Percentiles rank a stretch among this genome's conserved stretches.
Evolutionary conservation across 2,113 vertebrate genomes (phyloP).

Genomic region (Haplochromis burtoni): DNA sequence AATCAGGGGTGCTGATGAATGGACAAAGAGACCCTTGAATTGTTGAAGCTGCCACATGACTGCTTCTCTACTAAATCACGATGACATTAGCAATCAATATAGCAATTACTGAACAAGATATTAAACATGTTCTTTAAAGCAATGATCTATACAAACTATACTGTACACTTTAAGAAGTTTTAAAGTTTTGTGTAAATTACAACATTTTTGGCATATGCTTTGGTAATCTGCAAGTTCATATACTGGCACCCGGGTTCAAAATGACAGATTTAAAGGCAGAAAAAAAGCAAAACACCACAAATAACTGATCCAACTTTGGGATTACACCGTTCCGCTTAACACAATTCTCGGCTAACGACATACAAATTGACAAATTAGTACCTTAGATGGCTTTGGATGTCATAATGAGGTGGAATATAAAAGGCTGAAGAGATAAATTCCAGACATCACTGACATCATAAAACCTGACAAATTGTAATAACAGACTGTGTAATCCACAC

Average conservation of each 20-base stretch:
- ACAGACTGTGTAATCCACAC: constrained; percentile 65
- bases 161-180: background rate
- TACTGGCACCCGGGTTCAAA: background rate
- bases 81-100: constrained; percentile 96
- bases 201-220: background rate
- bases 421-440: constrained; percentile 62
- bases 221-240: background rate
- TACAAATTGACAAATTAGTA: constrained; percentile 35
- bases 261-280: background rate
- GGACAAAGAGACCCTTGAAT: constrained; percentile 92
- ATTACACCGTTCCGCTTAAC: background rate
- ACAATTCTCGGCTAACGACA: background rate
- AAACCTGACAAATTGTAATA: constrained; percentile 73
- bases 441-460: constrained; percentile 59
- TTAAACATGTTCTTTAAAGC: constrained; percentile 75
- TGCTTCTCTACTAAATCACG: constrained; percentile 85
- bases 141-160: constrained; percentile 34
- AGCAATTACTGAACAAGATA: constrained; percentile 90
- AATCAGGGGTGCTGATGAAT: constrained; percentile 92
- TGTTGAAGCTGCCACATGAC: constrained; percentile 77
- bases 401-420: constrained; percentile 55
- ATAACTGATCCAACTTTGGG: background rate
- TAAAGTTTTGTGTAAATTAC: background rate
- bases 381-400: constrained; percentile 21
- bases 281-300: background rate